Evolutionary conservation across 1,140 invertebrate genomes (phyloP).

Genomic region (Drosophila oshimai): DNA sequence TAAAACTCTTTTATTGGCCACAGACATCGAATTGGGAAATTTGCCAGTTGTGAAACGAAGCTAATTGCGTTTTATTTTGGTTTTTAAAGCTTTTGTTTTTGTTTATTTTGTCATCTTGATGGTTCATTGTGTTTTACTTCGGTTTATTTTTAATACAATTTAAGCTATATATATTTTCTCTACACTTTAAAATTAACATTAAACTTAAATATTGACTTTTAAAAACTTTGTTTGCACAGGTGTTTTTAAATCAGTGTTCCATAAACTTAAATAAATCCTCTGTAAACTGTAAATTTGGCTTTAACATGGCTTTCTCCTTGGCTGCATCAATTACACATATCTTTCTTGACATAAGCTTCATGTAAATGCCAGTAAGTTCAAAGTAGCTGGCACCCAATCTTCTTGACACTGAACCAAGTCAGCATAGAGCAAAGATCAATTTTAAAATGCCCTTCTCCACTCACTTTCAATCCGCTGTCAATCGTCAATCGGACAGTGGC

Average conservation of each 20-base stretch:
- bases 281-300: too few relatives aligned
- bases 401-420: constrained; percentile 24
- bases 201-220: too few relatives aligned
- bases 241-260: too few relatives aligned
- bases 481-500: constrained; percentile 22
- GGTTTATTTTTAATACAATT: too few relatives aligned
- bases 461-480: constrained; percentile 21
- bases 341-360: neutral
- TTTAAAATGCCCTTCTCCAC: neutral
- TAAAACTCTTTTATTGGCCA: constrained; percentile 12
- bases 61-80: neutral
- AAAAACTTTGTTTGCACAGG: too few relatives aligned
- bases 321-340: neutral
- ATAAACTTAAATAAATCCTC: too few relatives aligned
- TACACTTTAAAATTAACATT: too few relatives aligned
- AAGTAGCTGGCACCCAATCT: neutral
- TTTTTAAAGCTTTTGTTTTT: neutral
- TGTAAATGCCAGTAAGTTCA: constrained; percentile 26
- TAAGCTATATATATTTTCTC: too few relatives aligned
- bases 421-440: constrained; percentile 15
- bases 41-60: neutral
- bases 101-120: too few relatives aligned
- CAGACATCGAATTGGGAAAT: neutral
- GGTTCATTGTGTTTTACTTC: too few relatives aligned
- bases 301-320: too few relatives aligned